Evolutionary conservation across 2,113 vertebrate genomes (phyloP).

Genomic region (Caloenas nicobarica): DNA sequence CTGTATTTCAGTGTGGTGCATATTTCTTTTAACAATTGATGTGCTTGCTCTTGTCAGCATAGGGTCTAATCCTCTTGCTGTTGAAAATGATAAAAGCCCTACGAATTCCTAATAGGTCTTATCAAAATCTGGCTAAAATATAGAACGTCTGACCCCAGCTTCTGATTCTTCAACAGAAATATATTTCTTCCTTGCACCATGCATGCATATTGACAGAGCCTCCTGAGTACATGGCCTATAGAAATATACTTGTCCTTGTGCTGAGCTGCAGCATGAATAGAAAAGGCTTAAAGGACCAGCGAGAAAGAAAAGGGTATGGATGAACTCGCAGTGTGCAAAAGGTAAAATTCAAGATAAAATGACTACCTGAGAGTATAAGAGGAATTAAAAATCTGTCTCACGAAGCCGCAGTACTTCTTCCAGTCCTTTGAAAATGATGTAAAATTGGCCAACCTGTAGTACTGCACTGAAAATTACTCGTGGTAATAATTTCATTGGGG

Average conservation of each 20-base stretch:
- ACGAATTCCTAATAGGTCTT: slow-evolving; percentile 63
- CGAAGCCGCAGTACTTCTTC: neutral
- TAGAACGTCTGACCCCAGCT: slow-evolving; percentile 34
- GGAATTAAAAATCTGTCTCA: slow-evolving; percentile 33
- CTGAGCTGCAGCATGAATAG: neutral
- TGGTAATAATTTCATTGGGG: neutral
- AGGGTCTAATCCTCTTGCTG: slow-evolving; percentile 52
- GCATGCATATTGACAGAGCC: slow-evolving; percentile 22
- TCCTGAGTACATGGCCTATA: neutral
- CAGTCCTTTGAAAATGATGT: neutral
- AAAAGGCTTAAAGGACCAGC: slow-evolving; percentile 21
- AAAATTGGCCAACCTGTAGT: neutral
- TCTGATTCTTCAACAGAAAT: slow-evolving; percentile 32
- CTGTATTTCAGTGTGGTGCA: slow-evolving; percentile 1
- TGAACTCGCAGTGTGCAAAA: neutral
- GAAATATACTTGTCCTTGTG: neutral
- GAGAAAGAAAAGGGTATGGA: neutral
- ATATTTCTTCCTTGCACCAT: neutral
- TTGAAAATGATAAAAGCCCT: slow-evolving; percentile 50
- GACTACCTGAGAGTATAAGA: neutral
- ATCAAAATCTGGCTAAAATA: slow-evolving; percentile 61
- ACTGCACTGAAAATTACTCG: neutral
- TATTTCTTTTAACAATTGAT: slow-evolving; percentile 47
- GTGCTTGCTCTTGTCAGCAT: slow-evolving; percentile 42
- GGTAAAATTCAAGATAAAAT: slow-evolving; percentile 10